Percentiles rank a stretch among this genome's conserved stretches.
Evolutionary conservation across 2,888 invertebrate species (phyloP).

Genomic region (Mimas tiliae): DNA sequence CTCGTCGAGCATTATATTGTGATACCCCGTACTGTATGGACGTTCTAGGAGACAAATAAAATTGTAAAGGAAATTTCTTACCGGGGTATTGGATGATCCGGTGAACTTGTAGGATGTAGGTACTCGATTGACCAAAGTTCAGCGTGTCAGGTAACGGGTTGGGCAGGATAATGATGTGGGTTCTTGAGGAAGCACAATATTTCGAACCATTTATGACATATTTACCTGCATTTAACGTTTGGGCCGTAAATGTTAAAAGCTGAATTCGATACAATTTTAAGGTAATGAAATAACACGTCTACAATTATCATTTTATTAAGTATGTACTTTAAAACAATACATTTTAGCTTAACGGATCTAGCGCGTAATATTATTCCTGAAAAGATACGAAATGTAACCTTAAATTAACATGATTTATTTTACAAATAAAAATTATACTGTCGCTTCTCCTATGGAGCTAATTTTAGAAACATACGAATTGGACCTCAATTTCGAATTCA

Average conservation of each 20-base stretch:
- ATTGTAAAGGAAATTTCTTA: slow-evolving; percentile 80
- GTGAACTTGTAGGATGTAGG: slow-evolving; percentile 80
- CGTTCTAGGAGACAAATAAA: slow-evolving; percentile 74
- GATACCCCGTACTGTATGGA: slow-evolving; percentile 46
- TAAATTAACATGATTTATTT: slow-evolving; percentile 79
- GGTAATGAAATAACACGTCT: slow-evolving; percentile 52
- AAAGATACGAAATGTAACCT: slow-evolving; percentile 73
- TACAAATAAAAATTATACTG: slow-evolving; percentile 67
- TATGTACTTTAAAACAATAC: slow-evolving; percentile 78
- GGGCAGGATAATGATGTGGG: slow-evolving; percentile 81
- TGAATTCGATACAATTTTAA: slow-evolving; percentile 33
- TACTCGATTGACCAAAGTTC: slow-evolving; percentile 75
- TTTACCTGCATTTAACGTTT: slow-evolving; percentile 59
- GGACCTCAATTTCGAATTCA: slow-evolving; percentile 82
- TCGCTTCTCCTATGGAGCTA: slow-evolving; percentile 68
- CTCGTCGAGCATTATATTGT: slow-evolving; percentile 12
- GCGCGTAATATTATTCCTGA: slow-evolving; percentile 79
- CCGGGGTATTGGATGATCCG: slow-evolving; percentile 82
- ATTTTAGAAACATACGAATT: slow-evolving; percentile 79
- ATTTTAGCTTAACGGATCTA: slow-evolving; percentile 81
- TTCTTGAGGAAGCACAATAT: slow-evolving; percentile 75
- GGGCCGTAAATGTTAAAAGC: slow-evolving; percentile 21
- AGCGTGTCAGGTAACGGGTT: slow-evolving; percentile 78
- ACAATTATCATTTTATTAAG: slow-evolving; percentile 74
- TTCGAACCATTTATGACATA: slow-evolving; percentile 55